A percentile compares a stretch with the other conserved stretches of the same genome.
phyloP scores from a whole-genome alignment of 2,113 vertebrate genomes.

The Sphyrna mokarran region DNA sequence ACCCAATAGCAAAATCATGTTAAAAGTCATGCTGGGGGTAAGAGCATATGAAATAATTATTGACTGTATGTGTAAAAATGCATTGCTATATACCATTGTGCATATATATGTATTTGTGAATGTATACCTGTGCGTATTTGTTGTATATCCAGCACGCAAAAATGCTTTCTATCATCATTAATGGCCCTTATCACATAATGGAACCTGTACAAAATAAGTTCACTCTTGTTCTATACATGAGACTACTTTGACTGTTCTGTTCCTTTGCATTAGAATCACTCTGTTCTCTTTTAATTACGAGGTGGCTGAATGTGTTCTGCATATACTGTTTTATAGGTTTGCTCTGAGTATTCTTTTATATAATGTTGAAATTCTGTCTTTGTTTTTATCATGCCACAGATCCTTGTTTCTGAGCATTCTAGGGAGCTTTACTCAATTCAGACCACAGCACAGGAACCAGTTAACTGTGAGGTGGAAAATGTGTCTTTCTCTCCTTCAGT shows the following conservation, averaged over 20 bases:
- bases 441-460: neutral
- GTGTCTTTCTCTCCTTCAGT: neutral
- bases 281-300: neutral
- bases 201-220: neutral
- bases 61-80: neutral
- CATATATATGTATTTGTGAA: neutral
- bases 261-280: neutral
- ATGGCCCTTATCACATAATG: neutral
- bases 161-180: neutral
- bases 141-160: neutral
- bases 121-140: neutral
- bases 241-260: neutral
- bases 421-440: constrained; percentile 29
- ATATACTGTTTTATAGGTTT: neutral
- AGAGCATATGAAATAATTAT: constrained; percentile 40
- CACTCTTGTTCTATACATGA: neutral
- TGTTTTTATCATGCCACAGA: constrained; percentile 1
- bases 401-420: constrained; percentile 34
- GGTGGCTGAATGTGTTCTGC: neutral
- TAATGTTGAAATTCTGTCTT: neutral
- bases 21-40: constrained; percentile 74
- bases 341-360: neutral
- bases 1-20: constrained; percentile 67
- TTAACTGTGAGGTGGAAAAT: constrained; percentile 5
- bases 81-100: neutral